Evolutionary conservation across 64 coral and sea anemone genomes (phyloP), one percentile per base, ranked within the genome.

Genomic region (Montipora sp.): DNA sequence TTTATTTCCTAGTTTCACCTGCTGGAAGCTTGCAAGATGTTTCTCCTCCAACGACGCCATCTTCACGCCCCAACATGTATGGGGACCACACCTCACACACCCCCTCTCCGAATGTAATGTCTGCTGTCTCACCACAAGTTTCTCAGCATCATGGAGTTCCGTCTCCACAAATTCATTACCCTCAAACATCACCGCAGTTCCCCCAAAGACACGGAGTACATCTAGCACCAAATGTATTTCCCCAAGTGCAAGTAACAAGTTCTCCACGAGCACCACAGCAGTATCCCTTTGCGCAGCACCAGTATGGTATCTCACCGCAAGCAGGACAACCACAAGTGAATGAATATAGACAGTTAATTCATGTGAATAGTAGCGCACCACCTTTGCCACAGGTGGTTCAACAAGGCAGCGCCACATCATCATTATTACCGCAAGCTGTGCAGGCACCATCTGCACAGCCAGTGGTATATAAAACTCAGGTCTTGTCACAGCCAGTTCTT

Each of bases 11-110:
- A 96, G 94, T 92, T 65, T 96, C 97, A 77, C 97, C 97, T 68
- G 84, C 83, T 22, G 89, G 92, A 89, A 98, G 94, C 68, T 73
- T 98, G 8, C 98, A 96, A 94, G 92, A 99, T 94, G 98, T 99
- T 60, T 99, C 98, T 10, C 98, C 98, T 69, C 89, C 98, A 57
- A 94, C 95, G 81, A 98, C 95, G 9, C 95, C 95, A 49, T 97
- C 95, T 44, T 98, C 95, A 75, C 88, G 92, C 16, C 80, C 95
- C 81, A 91, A 85, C 18, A 79, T 91, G 45, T 83, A 91, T 51
- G 53, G 53, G 53, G 95, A 98, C 47, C 77, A 84, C 14, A 69
- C 67, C 19, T 91, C 89, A 18, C 95, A 98, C 49, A 91, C 92
- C 48, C 87, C 95, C 2, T 98, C 95, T 83, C 95, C 95, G 74